These are phyloP conservation scores for Zygothrica quintamaculata DNA, from an alignment of 2,888 invertebrate species.

Conservation along the genomic window DNA sequence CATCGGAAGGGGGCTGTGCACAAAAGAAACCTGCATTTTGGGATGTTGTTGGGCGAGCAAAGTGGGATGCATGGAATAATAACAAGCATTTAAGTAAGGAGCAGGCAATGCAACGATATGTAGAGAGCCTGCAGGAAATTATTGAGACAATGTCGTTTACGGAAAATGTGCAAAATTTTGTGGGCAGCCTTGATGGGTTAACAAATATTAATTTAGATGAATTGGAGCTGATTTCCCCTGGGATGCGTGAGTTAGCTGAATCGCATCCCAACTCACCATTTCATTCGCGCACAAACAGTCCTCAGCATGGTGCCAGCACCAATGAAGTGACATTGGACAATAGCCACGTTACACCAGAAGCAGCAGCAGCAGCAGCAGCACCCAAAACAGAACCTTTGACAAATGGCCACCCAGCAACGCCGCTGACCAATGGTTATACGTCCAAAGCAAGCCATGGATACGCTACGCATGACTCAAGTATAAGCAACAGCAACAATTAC, in stretches of 20 bases:
- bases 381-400: slow-evolving; percentile 39
- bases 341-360: no score
- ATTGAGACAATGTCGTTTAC: slow-evolving; percentile 98
- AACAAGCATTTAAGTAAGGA: slow-evolving; percentile 93
- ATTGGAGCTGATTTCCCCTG: slow-evolving; percentile 91
- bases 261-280: slow-evolving; percentile 89
- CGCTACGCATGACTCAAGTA: slow-evolving; percentile 24
- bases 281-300: slow-evolving; percentile 90
- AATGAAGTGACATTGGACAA: slow-evolving; percentile 38
- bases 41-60: slow-evolving; percentile 94
- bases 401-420: slow-evolving; percentile 49
- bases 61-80: slow-evolving; percentile 97
- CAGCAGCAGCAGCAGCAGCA: slow-evolving; percentile 24
- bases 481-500: slow-evolving; percentile 46
- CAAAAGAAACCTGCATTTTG: slow-evolving; percentile 94
- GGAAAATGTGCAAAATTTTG: slow-evolving; percentile 94
- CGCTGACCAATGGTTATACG: slow-evolving; percentile 62
- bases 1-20: slow-evolving; percentile 93
- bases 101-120: slow-evolving; percentile 95
- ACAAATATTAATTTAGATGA: slow-evolving; percentile 88
- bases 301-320: slow-evolving; percentile 82
- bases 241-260: slow-evolving; percentile 89
- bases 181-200: slow-evolving; percentile 91
- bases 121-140: slow-evolving; percentile 96
- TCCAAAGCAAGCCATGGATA: slow-evolving; percentile 38